These are phyloP conservation scores for Leucoma salicis DNA, from an alignment of 2,888 invertebrate genomes.

Conservation along the genomic window DNA sequence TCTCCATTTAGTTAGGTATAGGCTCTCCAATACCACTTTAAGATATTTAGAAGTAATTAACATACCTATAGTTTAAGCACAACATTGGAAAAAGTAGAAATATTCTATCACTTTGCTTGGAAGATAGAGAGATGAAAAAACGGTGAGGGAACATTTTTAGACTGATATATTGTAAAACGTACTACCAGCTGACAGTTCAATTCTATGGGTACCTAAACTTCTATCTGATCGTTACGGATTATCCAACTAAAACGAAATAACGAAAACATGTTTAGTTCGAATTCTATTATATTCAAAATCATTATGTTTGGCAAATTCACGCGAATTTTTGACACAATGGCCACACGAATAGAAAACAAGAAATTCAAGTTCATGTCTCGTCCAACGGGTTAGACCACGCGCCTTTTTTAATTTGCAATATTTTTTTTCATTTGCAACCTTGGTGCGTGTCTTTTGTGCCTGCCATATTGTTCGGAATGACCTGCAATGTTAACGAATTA, in stretches of 20 bases:
- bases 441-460: constrained; percentile 45
- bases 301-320: constrained; percentile 67
- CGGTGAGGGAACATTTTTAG: no score
- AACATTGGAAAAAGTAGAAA: no score
- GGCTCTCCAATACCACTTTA: no score
- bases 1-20: no score
- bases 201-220: background rate
- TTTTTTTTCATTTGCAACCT: constrained; percentile 49
- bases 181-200: no score
- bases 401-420: constrained; percentile 68
- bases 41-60: no score
- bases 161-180: no score
- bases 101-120: no score
- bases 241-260: constrained; percentile 53
- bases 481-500: constrained; percentile 68
- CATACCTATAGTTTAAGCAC: no score
- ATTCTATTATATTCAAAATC: constrained; percentile 59
- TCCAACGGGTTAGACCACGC: constrained; percentile 65
- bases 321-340: constrained; percentile 53
- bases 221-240: constrained; percentile 8
- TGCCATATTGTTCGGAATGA: constrained; percentile 67
- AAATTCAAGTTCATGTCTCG: constrained; percentile 57
- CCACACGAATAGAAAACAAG: constrained; percentile 53
- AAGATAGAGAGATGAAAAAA: no score
- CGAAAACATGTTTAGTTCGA: constrained; percentile 48